Percentiles rank a stretch among this genome's conserved stretches.
phyloP scores from a whole-genome alignment of 2,113 vertebrate genomes.

The Scophthalmus maximus region DNA sequence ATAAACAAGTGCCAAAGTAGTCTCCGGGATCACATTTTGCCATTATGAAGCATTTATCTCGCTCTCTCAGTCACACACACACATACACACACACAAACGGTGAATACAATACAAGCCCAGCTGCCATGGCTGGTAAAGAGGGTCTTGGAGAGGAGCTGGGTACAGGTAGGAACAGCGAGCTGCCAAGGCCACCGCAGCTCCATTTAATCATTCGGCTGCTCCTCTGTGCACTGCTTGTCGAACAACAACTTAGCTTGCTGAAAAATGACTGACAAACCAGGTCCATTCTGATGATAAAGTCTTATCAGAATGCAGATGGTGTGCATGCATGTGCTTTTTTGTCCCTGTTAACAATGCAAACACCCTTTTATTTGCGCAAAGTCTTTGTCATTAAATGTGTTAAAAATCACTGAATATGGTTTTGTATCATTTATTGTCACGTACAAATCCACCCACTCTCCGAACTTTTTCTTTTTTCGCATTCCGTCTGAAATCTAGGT shows the following conservation, averaged over 20 bases:
- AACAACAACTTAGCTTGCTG: conserved; percentile 8
- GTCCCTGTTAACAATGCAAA: no score
- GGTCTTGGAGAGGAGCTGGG: background rate
- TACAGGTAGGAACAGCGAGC: background rate
- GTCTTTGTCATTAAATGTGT: conserved; percentile 68
- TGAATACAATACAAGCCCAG: background rate
- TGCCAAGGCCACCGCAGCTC: conserved; percentile 2
- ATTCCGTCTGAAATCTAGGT: background rate
- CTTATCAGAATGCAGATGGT: no score
- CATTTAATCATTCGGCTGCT: conserved; percentile 44
- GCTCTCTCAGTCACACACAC: background rate
- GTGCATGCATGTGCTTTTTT: no score
- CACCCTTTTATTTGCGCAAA: background rate
- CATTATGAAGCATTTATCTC: no score
- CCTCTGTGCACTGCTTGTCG: background rate
- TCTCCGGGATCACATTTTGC: no score
- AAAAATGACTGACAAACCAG: conserved; percentile 49
- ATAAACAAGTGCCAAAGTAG: no score
- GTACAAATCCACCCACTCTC: no score
- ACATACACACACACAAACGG: background rate
- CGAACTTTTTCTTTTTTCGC: no score
- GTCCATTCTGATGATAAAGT: background rate
- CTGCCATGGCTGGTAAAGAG: background rate
- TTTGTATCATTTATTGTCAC: conserved; percentile 73
- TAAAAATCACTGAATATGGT: conserved; percentile 72